Base-by-base conservation (phyloP, 2,113 vertebrate genomes). In the Thinocorus orbignyianus region DNA sequence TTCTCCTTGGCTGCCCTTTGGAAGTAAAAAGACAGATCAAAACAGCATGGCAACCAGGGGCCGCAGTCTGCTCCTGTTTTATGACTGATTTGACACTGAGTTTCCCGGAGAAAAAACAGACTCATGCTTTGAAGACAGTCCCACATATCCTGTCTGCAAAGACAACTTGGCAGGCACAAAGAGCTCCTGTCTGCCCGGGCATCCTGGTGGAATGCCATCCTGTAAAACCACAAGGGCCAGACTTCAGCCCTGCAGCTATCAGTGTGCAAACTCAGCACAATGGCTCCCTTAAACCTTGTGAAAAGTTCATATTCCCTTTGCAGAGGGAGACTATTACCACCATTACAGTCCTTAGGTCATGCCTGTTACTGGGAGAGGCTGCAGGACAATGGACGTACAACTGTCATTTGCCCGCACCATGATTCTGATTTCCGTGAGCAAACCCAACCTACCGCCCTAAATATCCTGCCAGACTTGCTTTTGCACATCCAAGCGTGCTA, bases 271-370 rank as follows among this genome's bases (percentile, higher is more conserved):
- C 5, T 31, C 55, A 71, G 39, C 9, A 28, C 22, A 48, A 7
- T 0, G 1, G 4, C 60, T 89, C n/a, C 49, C 44, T 86, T 54
- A 73, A 72, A 60, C 16, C 42, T 52, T 1, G 0, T 58, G 37
- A 68, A 28, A 91, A 31, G 23, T 22, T 73, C 26, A 4, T 48
- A 8, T 5, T 86, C 16, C 23, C 62, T 52, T 81, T 61, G 7
- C 25, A 33, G 35, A 31, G 15, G 25, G n/a, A 37, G 19, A 5
- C 13, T 78, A 10, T 52, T 60, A 7, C 6, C 30, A 55, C 16
- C 0, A 0, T 18, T 18, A 71, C 13, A 48, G 11, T 4, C 57
- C 10, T 6, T 7, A 31, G 42, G 17, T 55, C n/a, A 42, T n/a
- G 12, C 20, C 66, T 0, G 0, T 8, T 4, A 1, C 51, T 80